Base-by-base conservation (phyloP, 2,113 vertebrate genomes). In the Anguilla japonica region DNA sequence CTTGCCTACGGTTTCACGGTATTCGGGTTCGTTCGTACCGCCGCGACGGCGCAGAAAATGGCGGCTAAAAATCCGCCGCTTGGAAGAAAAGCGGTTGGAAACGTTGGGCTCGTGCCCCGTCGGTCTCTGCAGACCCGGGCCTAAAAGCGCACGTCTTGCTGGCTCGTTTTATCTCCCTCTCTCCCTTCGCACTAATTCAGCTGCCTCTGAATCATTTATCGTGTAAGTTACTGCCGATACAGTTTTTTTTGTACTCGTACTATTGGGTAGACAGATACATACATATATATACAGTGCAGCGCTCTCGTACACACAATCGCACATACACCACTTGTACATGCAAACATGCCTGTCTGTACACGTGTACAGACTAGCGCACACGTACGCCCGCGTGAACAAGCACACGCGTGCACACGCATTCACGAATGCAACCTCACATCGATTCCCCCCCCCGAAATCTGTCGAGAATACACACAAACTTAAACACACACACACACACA, bases 141-240 rank as follows among this genome's bases (percentile, higher is more conserved):
- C 89, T 92, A 87, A 92, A 93, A 89, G 63, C 87, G 81, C 88
- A 50, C 9, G 81, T 87, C 86, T 85, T 79, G 57, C 50, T 83
- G 40, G 16, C 22, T 63, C 15, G 41, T 63, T 34, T 41, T 40
- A 46, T 85, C 63, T 11, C 39, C 34, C 46, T 40, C 67, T 85
- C 79, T 79, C 79, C 80, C 60, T 40, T 56, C 71, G 29, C 46
- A 79, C 81, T 85, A 41, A 34, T 50, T 84, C 88, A 88, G 91
- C 87, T 87, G 84, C 83, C 85, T 83, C 91, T 94, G 88, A 93
- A 94, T 96, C 89, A 92, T 95, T 94, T 92, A 95, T 95, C 79
- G 81, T 87, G 53, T 18, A 0, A 88, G 60, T 91, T 91, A 89
- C 94, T 92, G 90, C 89, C 90, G 87, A 92, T 92, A 90, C 84